Base-by-base conservation (phyloP, 53 echinoderm and acorn worm species). In the Antedon mediterranea region DNA sequence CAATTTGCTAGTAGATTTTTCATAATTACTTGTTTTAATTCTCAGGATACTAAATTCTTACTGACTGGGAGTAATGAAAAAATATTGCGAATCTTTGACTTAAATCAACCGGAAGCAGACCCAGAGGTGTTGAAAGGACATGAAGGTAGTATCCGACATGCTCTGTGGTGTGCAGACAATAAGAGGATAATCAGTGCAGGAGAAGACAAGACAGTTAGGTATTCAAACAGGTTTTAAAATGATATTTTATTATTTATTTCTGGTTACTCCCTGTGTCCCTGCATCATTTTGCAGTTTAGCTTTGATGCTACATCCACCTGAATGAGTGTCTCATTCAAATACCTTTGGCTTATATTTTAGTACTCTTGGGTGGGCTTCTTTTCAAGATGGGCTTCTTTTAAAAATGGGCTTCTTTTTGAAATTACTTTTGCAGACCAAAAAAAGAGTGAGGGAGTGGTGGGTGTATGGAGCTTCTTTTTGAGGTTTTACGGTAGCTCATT, bases 11-110 rank as follows among this genome's bases (percentile, higher is more conserved):
- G n/a, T n/a, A n/a, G n/a, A n/a, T n/a, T n/a, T n/a, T n/a, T n/a
- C n/a, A n/a, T n/a, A n/a, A n/a, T n/a, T n/a, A n/a, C n/a, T n/a
- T n/a, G n/a, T n/a, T n/a, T n/a, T n/a, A n/a, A n/a, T n/a, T n/a
- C 3, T 5, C 88, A 95, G 95, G 89, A 95, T 76, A 87, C 82
- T 41, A 72, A 42, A 30, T 83, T 84, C 8, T 85, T 95, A 11
- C 85, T 95, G 73, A 95, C 95, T 20, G 91, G 89, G n/a, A 95
- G 95, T 34, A 95, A 95, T 72, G 95, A 95, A 76, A 95, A 95
- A 78, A 78, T 91, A 28, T 78, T 95, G 28, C 77, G 79, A 77
- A 95, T 95, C 31, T 95, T 87, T 80, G 91, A 95, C 76, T 80
- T 95, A 41, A 79, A 81, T 28, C 74, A 80, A n/a, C 85, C 86